Base-by-base conservation (phyloP, 1,140 invertebrate species). In the Anoplophora glabripennis region DNA sequence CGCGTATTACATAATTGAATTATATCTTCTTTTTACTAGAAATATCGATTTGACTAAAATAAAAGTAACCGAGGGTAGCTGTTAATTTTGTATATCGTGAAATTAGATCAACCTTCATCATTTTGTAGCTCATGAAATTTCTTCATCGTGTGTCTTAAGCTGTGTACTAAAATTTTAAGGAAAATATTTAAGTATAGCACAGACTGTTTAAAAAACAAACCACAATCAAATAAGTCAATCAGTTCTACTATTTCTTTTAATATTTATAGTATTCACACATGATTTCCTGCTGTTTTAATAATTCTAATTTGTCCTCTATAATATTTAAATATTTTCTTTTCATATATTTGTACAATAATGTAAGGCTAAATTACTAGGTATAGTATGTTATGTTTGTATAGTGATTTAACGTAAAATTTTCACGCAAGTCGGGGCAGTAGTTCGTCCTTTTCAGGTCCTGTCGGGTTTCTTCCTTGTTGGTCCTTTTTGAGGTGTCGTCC, bases 391-490 rank as follows among this genome's bases (percentile, higher is more conserved):
- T 63, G 58, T 67, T 65, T 65, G 45, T 59, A 59, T 68, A 65
- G 60, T 42, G 45, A 61, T 61, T 57, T 62, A 63, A 57, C 46
- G 21, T 45, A 57, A 62, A 64, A 63, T 59, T 62, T 61, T 63
- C 68, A 71, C 61, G 58, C 64, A 70, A 67, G 61, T 69, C 66
- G 65, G 67, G 67, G 67, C 70, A 72, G 71, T 73, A 73, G 72
- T 72, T 65, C 58, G 61, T 71, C 61, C 64, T 68, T 73, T 73
- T 72, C 70, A 73, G 70, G 72, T 73, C 67, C 64, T 62, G 63
- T 60, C 60, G 64, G 67, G 52, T 66, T 69, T 62, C 68, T 69
- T 64, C 58, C 66, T 63, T 66, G 66, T 61, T 68, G 71, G 72
- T 73, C 69, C 64, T 72, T 69, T 63, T 55, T 70, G 64, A 69